Evolutionary conservation across 1,140 invertebrate species (phyloP).

Genomic region (Paraescarpia echinospica): DNA sequence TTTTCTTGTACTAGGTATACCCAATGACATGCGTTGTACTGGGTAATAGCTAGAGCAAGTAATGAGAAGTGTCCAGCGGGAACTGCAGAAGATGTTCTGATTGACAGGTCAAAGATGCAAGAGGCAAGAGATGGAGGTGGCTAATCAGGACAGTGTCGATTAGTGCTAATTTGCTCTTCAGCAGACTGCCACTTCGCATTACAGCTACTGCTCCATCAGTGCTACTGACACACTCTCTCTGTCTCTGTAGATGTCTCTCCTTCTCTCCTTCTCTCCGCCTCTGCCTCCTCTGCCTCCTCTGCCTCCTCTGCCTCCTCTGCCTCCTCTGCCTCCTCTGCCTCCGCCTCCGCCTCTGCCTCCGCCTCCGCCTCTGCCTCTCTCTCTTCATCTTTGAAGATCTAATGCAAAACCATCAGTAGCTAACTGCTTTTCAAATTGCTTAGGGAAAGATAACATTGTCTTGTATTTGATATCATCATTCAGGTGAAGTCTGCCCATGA

Average conservation of each 20-base stretch:
- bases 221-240: background rate
- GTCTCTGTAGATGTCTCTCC: background rate
- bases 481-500: background rate
- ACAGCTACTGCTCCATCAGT: background rate
- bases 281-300: background rate
- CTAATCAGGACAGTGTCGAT: conserved; percentile 6
- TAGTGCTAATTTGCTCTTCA: background rate
- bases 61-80: background rate
- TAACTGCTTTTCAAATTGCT: background rate
- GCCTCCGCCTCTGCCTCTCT: too few relatives aligned
- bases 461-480: background rate
- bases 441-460: background rate
- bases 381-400: too few relatives aligned
- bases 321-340: background rate
- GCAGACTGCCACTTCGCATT: background rate
- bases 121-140: background rate
- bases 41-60: background rate
- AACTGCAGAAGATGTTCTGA: background rate
- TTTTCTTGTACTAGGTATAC: background rate
- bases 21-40: background rate
- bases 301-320: too few relatives aligned
- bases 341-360: background rate
- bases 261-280: background rate
- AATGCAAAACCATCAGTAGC: background rate
- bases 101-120: conserved; percentile 3